Percentiles rank a stretch among this genome's conserved stretches.
phyloP scores from a whole-genome alignment of 1,140 invertebrate species.

The Trichomalopsis sarcophagae region DNA sequence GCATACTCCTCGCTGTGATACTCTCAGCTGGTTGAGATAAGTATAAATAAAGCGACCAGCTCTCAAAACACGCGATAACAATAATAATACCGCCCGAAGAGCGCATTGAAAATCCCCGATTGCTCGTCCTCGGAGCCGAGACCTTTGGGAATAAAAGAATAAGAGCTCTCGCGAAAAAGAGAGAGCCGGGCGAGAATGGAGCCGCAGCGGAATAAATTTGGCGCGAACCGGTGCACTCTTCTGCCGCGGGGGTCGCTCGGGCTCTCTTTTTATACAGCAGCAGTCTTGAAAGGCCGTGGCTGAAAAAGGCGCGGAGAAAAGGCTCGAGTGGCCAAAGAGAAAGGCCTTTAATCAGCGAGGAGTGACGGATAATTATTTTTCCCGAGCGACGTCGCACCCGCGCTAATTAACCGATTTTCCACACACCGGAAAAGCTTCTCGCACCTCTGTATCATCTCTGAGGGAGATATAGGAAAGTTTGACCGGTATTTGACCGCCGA shows the following conservation, averaged over 20 bases:
- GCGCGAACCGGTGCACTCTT: slow-evolving; percentile 1
- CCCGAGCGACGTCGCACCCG: too few relatives aligned
- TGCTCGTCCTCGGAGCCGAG: not conserved
- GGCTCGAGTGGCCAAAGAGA: not conserved
- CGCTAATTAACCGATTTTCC: slow-evolving; percentile 31
- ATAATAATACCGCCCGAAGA: not conserved
- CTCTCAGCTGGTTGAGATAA: too few relatives aligned
- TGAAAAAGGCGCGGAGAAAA: not conserved
- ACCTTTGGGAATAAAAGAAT: slow-evolving; percentile 23
- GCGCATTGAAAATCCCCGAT: slow-evolving; percentile 15
- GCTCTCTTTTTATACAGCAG: not conserved
- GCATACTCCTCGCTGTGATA: too few relatives aligned
- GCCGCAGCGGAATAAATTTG: slow-evolving; percentile 35
- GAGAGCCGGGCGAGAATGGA: not conserved
- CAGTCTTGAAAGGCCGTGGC: not conserved
- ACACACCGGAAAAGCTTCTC: not conserved
- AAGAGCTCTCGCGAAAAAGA: not conserved
- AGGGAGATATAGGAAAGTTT: not conserved
- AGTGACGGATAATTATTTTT: slow-evolving; percentile 30
- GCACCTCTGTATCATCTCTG: too few relatives aligned
- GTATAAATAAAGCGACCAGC: too few relatives aligned
- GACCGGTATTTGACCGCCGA: not conserved
- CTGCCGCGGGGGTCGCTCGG: not conserved
- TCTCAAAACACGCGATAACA: too few relatives aligned
- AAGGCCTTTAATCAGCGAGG: slow-evolving; percentile 26